Evolutionary conservation across 2,797 vertebrate genomes (phyloP), one percentile per base, ranked within the genome.

Genomic region (Semaprochilodus insignis): DNA sequence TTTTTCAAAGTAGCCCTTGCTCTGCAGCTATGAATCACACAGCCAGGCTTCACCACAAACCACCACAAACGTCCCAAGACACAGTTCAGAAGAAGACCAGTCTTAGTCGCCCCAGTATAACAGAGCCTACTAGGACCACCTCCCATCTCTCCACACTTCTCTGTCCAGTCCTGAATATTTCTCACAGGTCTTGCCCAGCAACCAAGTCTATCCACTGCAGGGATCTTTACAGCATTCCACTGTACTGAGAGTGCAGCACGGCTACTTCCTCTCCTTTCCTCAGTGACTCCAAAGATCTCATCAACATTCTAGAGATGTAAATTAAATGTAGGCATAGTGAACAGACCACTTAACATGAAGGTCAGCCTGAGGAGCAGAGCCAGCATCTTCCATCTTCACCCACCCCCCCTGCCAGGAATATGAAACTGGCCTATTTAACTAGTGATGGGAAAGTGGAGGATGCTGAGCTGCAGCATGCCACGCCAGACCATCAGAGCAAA

Each of bases 401-500:
- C 16, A 31, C 65, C 36, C 31, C 31, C 6, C 27, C 17, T 34
- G 73, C 69, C 34, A 78, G 76, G 25, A 80, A 67, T 78, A 80
- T 48, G 74, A 78, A 62, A 23, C 44, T 55, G 71, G 81, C 72
- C 83, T 82, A 74, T 74, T 70, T 77, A 31, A 78, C 72, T 13
- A 75, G 31, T 59, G 77, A 80, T 34, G 48, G 52, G 69, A 67
- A 40, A 23, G 69, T 59, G 72, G 60, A 73, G 60, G 80, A 71
- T 60, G 65, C 80, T 31, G 67, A 80, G 54, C 74, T 67, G 74
- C 71, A 80, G 79, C 67, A 74, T 51, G 78, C 51, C 83, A 48
- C 63, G 48, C 60, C 25, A 72, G 44, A 74, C 51, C 19, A 34
- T 54, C 71, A 21, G 25, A 31, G 27, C 52, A 55, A 13, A 48